phyloP scores from a whole-genome alignment of 2,888 invertebrate species.

The Ophraella communa region DNA sequence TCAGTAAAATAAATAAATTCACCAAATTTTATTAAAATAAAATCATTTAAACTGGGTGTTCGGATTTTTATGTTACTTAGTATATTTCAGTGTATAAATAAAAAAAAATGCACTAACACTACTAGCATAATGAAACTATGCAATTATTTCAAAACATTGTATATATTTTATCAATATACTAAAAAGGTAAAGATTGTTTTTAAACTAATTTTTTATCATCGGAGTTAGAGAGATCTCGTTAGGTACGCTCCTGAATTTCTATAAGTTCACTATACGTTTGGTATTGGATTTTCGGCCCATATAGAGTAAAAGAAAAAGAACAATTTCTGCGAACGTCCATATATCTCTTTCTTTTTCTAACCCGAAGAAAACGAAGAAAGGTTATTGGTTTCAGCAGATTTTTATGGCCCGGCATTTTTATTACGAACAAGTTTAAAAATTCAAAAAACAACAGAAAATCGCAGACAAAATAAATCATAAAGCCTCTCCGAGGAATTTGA shows the following conservation, averaged over 20 bases:
- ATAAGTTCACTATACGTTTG: slow-evolving; percentile 33
- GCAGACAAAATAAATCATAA: slow-evolving; percentile 62
- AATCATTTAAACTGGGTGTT: too few relatives aligned
- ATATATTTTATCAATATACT: too few relatives aligned
- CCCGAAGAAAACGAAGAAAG: slow-evolving; percentile 26
- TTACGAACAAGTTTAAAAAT: slow-evolving; percentile 60
- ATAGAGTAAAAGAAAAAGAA: slow-evolving; percentile 34
- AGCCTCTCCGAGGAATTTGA: slow-evolving; percentile 54
- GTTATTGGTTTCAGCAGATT: slow-evolving; percentile 47
- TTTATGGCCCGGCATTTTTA: slow-evolving; percentile 59
- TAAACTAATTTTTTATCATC: background rate
- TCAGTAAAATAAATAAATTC: too few relatives aligned
- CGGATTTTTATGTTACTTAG: too few relatives aligned
- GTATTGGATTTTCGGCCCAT: slow-evolving; percentile 39
- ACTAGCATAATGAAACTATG: too few relatives aligned
- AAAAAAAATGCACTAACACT: too few relatives aligned
- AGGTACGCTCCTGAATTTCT: slow-evolving; percentile 31
- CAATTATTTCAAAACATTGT: too few relatives aligned
- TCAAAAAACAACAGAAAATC: slow-evolving; percentile 60
- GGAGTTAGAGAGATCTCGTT: background rate
- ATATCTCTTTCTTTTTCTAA: slow-evolving; percentile 40
- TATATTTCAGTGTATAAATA: too few relatives aligned
- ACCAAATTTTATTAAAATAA: too few relatives aligned
- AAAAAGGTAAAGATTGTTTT: too few relatives aligned
- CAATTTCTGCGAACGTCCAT: slow-evolving; percentile 39